These are phyloP conservation scores for Cerastis leucographa DNA, from an alignment of 2,888 invertebrate genomes.

Conservation along the genomic window DNA sequence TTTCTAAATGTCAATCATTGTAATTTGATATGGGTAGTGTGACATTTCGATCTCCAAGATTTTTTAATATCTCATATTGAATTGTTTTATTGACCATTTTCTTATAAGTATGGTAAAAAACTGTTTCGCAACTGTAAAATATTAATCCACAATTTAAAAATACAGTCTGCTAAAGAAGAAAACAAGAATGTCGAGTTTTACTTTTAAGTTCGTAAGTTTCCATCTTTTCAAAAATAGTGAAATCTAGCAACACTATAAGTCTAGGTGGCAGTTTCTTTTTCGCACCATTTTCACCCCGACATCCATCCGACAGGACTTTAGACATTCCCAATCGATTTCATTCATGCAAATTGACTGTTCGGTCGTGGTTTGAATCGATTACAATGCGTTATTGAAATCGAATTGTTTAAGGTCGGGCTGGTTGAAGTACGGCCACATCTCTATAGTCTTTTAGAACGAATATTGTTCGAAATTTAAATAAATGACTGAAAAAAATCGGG, in stretches of 20 bases:
- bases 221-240: not conserved
- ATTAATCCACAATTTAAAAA: not conserved
- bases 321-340: conserved; percentile 59
- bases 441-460: conserved; percentile 30
- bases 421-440: conserved; percentile 37
- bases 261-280: conserved; percentile 53
- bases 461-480: conserved; percentile 27
- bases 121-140: not conserved
- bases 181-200: not conserved
- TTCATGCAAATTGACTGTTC: conserved; percentile 59
- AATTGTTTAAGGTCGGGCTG: conserved; percentile 54
- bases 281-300: conserved; percentile 34
- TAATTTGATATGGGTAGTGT: conserved; percentile 7
- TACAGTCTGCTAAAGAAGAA: not conserved
- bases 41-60: not conserved
- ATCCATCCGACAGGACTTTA: conserved; percentile 52
- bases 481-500: conserved; percentile 7
- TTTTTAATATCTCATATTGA: not conserved
- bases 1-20: conserved; percentile 37
- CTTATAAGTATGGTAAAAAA: not conserved
- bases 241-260: conserved; percentile 34
- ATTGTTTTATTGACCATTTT: not conserved
- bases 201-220: not conserved
- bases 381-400: conserved; percentile 59
- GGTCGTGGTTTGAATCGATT: conserved; percentile 61